phyloP scores from a whole-genome alignment of 2,888 invertebrate species.

The Maniola hyperantus region DNA sequence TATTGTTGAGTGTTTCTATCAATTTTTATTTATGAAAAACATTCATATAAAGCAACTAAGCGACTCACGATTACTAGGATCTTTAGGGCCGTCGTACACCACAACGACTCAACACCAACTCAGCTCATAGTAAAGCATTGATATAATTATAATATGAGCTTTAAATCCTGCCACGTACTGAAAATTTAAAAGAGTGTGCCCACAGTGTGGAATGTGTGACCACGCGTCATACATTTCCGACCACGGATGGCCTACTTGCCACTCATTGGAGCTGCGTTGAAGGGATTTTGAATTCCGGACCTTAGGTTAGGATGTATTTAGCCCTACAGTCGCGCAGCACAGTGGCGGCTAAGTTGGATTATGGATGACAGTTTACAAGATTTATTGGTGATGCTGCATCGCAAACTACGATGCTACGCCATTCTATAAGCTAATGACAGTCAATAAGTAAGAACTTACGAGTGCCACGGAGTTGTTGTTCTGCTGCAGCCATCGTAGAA shows the following conservation, averaged over 20 bases:
- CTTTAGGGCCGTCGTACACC: too few species aligned
- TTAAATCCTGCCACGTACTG: too few species aligned
- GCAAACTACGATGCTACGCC: not conserved
- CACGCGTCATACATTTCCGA: too few species aligned
- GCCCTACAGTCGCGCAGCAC: not conserved
- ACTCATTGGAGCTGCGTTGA: too few species aligned
- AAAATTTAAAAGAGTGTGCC: too few species aligned
- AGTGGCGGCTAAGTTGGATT: not conserved
- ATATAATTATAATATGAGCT: too few species aligned
- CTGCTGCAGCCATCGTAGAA: conserved; percentile 86
- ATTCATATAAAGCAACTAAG: not conserved
- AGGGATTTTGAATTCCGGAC: too few species aligned
- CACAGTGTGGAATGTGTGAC: too few species aligned
- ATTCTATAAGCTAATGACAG: not conserved
- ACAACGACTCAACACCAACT: too few species aligned
- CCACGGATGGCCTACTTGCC: too few species aligned
- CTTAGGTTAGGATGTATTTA: too few species aligned
- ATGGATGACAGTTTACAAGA: not conserved
- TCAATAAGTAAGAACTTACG: conserved; percentile 53
- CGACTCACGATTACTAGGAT: not conserved
- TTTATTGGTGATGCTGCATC: not conserved
- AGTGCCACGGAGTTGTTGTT: conserved; percentile 74
- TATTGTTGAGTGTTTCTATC: not conserved
- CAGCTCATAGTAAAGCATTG: too few species aligned
- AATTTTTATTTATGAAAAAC: not conserved